Base-by-base conservation (phyloP, 2,113 vertebrate genomes). In the Caranx ignobilis region DNA sequence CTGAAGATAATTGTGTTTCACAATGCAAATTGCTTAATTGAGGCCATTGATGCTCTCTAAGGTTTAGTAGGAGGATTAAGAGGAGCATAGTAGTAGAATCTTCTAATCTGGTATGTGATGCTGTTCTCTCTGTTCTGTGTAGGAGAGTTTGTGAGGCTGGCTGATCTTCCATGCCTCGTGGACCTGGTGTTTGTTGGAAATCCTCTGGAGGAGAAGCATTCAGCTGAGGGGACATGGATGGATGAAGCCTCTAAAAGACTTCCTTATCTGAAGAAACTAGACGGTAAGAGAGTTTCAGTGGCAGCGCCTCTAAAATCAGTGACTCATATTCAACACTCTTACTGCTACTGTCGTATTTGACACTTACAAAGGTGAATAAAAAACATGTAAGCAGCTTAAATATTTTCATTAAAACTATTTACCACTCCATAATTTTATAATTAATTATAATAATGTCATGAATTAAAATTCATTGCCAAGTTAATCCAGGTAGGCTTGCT, bases 111-210 rank as follows among this genome's bases (percentile, higher is more conserved):
- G 3, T 35, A 11, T 41, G 8, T 26, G 34, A 8, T 60, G 12
- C 0, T 35, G 52, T 62, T 1, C 74, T 74, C 48, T 47, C 12
- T 57, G 12, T 61, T 21, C 65, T 50, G 1, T 75, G 50, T 19
- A 92, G 92, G 19, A 16, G 98, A 99, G 93, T 99, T 99, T 92
- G 86, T 89, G 81, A 97, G 96, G 85, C 89, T 99, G 75, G 95
- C 96, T 63, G 97, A 98, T 19, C 88, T 99, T 75, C 96, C 97
- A 0, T 93, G 94, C 59, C 90, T 99, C 12, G 95, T 90, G 57
- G 98, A 99, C 79, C 94, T 99, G 90, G 97, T 99, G 77, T 99
- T 99, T 92, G 96, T 98, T 21, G 97, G 97, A 54, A 99, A 99
- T 83, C 98, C 98, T 3, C 90, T 99, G 35, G 96, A 99, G 85